A percentile compares a stretch with the other conserved stretches of the same genome.
phyloP scores from a whole-genome alignment of 2,888 invertebrate species.

The Lottia gigantea region DNA sequence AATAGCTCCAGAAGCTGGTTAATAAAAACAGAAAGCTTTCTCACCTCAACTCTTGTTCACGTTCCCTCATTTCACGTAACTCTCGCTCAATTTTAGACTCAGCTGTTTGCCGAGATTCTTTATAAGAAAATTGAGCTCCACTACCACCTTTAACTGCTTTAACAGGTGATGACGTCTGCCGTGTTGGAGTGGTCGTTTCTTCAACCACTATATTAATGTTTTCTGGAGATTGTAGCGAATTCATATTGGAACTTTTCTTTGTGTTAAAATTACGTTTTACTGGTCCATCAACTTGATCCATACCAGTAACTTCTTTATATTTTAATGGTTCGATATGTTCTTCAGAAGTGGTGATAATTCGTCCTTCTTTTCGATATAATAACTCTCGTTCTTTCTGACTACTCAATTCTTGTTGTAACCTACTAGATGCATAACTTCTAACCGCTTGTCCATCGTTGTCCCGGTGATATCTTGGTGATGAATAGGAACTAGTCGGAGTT shows the following conservation, averaged over 20 bases:
- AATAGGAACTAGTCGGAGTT: background rate
- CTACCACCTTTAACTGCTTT: constrained; percentile 26
- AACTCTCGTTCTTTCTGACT: constrained; percentile 86
- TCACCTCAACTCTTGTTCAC: constrained; percentile 83
- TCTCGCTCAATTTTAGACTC: constrained; percentile 91
- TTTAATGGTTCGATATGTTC: constrained; percentile 71
- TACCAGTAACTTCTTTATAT: constrained; percentile 50
- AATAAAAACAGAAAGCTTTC: constrained; percentile 22
- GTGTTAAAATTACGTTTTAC: constrained; percentile 55
- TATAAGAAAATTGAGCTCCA: constrained; percentile 59
- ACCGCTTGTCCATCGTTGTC: constrained; percentile 41
- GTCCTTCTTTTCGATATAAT: constrained; percentile 78
- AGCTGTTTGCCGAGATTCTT: constrained; percentile 85
- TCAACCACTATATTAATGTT: constrained; percentile 11
- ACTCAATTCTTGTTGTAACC: constrained; percentile 90
- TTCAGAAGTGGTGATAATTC: constrained; percentile 73
- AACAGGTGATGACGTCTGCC: background rate
- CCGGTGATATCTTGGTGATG: constrained; percentile 14
- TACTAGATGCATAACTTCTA: constrained; percentile 70
- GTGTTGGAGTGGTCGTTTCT: background rate
- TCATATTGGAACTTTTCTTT: constrained; percentile 23
- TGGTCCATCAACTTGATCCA: constrained; percentile 33
- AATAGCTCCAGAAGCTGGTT: no score
- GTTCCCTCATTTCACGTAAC: constrained; percentile 83
- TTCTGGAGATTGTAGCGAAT: background rate